Evolutionary conservation across 1,140 invertebrate genomes (phyloP).

Genomic region (Temnothorax curvispinosus): DNA sequence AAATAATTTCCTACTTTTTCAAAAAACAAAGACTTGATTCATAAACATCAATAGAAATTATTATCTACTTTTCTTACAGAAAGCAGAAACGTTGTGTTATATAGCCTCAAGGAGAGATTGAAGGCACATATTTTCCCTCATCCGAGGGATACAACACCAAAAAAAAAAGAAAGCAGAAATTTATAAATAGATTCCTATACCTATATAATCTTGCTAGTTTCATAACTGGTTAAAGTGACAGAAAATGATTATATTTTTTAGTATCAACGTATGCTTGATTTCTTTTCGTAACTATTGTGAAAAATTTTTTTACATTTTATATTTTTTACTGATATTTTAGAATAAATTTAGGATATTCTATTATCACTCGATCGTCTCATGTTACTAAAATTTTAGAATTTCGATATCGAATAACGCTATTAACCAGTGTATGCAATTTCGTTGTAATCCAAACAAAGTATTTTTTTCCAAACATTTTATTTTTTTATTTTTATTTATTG

Average conservation of each 20-base stretch:
- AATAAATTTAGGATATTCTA: slow-evolving; percentile 9
- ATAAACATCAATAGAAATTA: not conserved
- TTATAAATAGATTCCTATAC: not conserved
- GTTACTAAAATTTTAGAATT: not conserved
- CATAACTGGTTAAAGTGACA: not conserved
- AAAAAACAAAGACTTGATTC: not conserved
- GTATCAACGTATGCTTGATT: not conserved
- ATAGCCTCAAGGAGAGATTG: too few species aligned
- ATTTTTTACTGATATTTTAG: not conserved
- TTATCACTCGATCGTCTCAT: not conserved
- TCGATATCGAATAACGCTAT: not conserved
- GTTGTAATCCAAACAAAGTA: slow-evolving; percentile 34
- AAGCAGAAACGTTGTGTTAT: not conserved
- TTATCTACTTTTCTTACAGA: not conserved
- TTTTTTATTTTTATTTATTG: slow-evolving; percentile 13
- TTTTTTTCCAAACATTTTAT: slow-evolving; percentile 29
- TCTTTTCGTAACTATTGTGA: not conserved
- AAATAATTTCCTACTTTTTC: not conserved
- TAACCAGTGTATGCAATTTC: slow-evolving; percentile 25
- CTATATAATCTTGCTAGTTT: not conserved
- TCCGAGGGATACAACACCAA: too few species aligned
- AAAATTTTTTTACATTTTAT: not conserved
- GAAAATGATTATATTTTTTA: not conserved
- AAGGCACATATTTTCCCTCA: too few species aligned
- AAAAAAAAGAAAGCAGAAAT: not conserved